phyloP scores from a whole-genome alignment of 2,113 vertebrate species.

The Tragelaphus buxtoni region DNA sequence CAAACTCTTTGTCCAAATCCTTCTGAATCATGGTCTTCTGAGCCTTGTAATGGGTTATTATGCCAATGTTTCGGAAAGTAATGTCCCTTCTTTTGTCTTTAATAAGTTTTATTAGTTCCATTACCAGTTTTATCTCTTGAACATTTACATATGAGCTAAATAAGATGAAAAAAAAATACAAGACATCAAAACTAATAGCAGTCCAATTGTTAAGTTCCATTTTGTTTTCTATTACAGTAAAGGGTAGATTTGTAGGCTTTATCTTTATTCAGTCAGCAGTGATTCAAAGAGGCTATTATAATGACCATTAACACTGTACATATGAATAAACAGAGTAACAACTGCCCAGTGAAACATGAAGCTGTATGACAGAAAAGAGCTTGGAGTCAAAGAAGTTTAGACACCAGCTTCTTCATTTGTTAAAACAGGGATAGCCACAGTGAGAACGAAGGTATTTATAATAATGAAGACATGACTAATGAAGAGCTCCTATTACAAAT shows the following conservation, averaged over 20 bases:
- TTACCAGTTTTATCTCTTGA: conserved; percentile 86
- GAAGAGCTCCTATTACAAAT: background rate
- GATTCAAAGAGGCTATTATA: background rate
- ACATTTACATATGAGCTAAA: conserved; percentile 86
- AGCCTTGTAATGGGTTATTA: conserved; percentile 91
- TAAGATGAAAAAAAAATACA: background rate
- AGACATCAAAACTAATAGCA: background rate
- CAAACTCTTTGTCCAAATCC: conserved; percentile 77
- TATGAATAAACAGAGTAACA: background rate
- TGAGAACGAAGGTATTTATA: background rate
- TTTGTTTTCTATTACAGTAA: background rate
- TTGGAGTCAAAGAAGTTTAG: background rate
- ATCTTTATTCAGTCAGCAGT: background rate
- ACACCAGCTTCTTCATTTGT: background rate
- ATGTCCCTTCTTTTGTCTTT: conserved; percentile 78
- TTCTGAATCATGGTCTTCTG: conserved; percentile 85
- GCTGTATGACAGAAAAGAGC: background rate
- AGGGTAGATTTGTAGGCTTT: background rate
- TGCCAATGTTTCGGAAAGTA: conserved; percentile 79
- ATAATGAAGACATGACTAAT: background rate
- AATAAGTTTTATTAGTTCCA: conserved; percentile 84
- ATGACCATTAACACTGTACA: background rate
- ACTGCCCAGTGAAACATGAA: background rate
- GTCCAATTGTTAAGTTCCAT: background rate
- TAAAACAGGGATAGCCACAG: background rate